Percentiles rank a stretch among this genome's conserved stretches.
phyloP scores from a whole-genome alignment of 2,888 invertebrate genomes.

The Nasonia oneida region DNA sequence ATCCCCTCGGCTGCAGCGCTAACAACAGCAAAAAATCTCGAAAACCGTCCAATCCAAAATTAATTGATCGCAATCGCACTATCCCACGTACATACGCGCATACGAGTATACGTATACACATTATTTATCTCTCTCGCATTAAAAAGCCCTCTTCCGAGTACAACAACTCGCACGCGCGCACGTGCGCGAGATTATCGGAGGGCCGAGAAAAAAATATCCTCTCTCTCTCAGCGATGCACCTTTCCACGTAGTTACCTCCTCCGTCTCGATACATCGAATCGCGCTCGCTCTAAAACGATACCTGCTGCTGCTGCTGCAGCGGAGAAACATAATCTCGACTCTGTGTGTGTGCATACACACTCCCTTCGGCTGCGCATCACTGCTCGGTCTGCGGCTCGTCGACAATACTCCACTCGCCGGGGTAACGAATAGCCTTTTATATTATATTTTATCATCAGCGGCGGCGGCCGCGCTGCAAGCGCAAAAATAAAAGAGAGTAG shows the following conservation, averaged over 20 bases:
- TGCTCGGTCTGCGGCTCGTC: conserved; percentile 27
- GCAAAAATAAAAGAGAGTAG: neutral
- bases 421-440: conserved; percentile 72
- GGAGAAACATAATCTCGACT: conserved; percentile 41
- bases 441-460: conserved; percentile 71
- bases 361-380: conserved; percentile 24
- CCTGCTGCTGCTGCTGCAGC: neutral
- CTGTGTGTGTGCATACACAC: neutral
- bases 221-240: conserved; percentile 24
- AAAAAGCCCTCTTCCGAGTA: conserved; percentile 12
- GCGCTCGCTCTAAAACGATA: conserved; percentile 14
- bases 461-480: conserved; percentile 13
- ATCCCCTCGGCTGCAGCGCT: neutral
- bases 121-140: conserved; percentile 20
- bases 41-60: conserved; percentile 47
- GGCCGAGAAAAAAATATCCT: conserved; percentile 16
- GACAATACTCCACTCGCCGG: conserved; percentile 44
- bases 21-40: neutral
- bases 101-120: neutral
- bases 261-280: conserved; percentile 36
- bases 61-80: conserved; percentile 57
- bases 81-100: neutral
- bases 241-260: conserved; percentile 12
- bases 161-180: conserved; percentile 29
- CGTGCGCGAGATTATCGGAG: conserved; percentile 56